Percentiles rank a stretch among this genome's conserved stretches.
Conservation (phyloP, 1,140 invertebrate species). For the Ooceraea biroi region DNA sequence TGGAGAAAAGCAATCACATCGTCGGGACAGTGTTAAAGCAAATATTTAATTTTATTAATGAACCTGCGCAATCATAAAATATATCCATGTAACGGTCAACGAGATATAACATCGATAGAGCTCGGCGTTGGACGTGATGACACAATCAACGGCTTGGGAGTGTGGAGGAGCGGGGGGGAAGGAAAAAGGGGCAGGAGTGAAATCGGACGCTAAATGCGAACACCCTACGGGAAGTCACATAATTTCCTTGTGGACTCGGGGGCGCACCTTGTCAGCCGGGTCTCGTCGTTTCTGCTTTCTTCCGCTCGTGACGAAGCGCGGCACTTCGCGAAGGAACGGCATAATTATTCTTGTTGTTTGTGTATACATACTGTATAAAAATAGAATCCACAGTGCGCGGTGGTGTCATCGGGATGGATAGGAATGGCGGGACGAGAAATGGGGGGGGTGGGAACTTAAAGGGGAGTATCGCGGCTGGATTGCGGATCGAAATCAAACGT, state of each 20-base stretch:
- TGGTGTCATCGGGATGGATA: conserved; percentile 25
- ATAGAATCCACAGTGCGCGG: conserved; percentile 54
- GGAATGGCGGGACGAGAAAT: background rate
- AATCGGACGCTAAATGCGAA: conserved; percentile 57
- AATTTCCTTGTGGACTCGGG: conserved; percentile 2
- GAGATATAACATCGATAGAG: conserved; percentile 71
- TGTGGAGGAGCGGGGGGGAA: too few relatives aligned
- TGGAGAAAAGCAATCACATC: conserved; percentile 20
- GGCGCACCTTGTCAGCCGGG: conserved; percentile 36
- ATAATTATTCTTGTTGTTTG: conserved; percentile 52
- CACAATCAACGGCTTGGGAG: conserved; percentile 19
- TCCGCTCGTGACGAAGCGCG: background rate
- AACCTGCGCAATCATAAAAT: conserved; percentile 81
- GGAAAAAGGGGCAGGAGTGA: background rate
- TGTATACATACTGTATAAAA: conserved; percentile 65
- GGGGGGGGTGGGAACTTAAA: background rate
- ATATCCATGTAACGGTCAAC: conserved; percentile 81
- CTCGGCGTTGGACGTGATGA: conserved; percentile 49
- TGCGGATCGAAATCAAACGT: conserved; percentile 30
- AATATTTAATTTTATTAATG: conserved; percentile 79
- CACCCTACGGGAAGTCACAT: conserved; percentile 59
- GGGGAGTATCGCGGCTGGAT: background rate
- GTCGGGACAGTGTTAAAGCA: conserved; percentile 74
- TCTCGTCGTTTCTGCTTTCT: conserved; percentile 25
- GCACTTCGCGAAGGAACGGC: conserved; percentile 1